Conservation (phyloP, 1,140 invertebrate genomes). For the Ceratoteleas bidentatus region DNA sequence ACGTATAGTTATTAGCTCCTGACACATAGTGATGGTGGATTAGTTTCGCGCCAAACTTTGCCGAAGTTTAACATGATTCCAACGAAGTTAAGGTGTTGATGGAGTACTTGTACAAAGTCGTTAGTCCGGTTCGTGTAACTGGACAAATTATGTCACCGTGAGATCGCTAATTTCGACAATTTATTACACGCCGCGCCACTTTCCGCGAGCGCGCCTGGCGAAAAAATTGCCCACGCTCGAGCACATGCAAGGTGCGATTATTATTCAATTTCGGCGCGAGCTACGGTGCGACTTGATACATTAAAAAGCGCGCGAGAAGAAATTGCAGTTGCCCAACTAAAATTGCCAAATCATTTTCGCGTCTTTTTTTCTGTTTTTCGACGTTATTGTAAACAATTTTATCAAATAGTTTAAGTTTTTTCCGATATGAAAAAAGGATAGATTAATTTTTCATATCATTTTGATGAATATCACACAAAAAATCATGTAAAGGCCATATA, state of each 20-base stretch:
- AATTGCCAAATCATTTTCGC: too few species aligned
- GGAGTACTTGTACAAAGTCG: constrained; percentile 65
- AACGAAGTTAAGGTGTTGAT: constrained; percentile 67
- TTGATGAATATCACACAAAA: too few species aligned
- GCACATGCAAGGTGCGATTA: neutral
- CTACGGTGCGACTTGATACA: too few species aligned
- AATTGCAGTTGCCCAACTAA: too few species aligned
- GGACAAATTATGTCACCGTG: constrained; percentile 62
- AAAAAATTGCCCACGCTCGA: neutral
- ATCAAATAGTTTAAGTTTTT: too few species aligned
- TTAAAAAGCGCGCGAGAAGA: too few species aligned
- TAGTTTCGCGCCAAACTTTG: constrained; percentile 61
- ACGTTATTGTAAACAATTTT: too few species aligned
- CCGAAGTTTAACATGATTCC: constrained; percentile 65
- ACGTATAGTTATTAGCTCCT: constrained; percentile 59
- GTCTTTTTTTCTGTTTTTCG: too few species aligned
- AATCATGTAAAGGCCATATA: too few species aligned
- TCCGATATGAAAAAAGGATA: too few species aligned
- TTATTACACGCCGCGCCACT: constrained; percentile 28
- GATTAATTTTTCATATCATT: too few species aligned
- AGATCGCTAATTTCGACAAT: constrained; percentile 57
- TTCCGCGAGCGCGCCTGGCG: constrained; percentile 7
- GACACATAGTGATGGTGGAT: constrained; percentile 63
- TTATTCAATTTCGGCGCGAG: neutral
- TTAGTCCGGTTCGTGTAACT: constrained; percentile 60